Base-by-base conservation (phyloP, 2,113 vertebrate genomes). In the Psephotus haematonotus region DNA sequence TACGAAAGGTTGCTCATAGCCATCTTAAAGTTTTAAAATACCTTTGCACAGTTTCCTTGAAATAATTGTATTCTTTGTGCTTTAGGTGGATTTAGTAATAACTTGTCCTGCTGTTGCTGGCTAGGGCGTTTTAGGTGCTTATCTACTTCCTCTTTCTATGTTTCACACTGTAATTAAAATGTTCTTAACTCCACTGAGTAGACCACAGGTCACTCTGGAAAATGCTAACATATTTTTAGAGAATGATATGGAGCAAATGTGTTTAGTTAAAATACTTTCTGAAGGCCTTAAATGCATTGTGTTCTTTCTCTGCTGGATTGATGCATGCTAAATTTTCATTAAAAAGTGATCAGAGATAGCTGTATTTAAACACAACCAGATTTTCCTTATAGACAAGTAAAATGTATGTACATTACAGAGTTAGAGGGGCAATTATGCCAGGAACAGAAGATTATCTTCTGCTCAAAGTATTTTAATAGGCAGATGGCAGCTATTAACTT, bases 401-500 rank as follows among this genome's bases (percentile, higher is more conserved):
- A 95, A 82, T 77, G 49, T 72, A 80, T 62, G 37, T 91, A 87
- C 67, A 37, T 95, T 84, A 64, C 60, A 64, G 81, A 92, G 69
- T 87, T 79, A 87, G 82, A 94, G 49, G 82, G 67, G 78, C 84
- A 95, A 90, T 95, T 96, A 94, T 82, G 31, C 59, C 53, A 82
- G 82, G 94, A 97, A 93, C 95, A 95, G 91, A 95, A 93, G 74
- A 95, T 92, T 94, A 67, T 87, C 84, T 93, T 88, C 62, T 94
- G 75, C 79, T 95, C 52, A 27, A 87, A 95, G 89, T 95, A 91
- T 87, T 95, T 90, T 90, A 95, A 88, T 88, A 93, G 88, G 76
- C 89, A 96, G 88, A 96, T 97, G 64, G 86, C 71, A 95, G 68
- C 88, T 96, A 94, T 96, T 95, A 95, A 72, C 67, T 94, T 95